Evolutionary conservation across 2,888 invertebrate species (phyloP), one percentile per base, ranked within the genome.

Genomic region (Harmothoe impar): DNA sequence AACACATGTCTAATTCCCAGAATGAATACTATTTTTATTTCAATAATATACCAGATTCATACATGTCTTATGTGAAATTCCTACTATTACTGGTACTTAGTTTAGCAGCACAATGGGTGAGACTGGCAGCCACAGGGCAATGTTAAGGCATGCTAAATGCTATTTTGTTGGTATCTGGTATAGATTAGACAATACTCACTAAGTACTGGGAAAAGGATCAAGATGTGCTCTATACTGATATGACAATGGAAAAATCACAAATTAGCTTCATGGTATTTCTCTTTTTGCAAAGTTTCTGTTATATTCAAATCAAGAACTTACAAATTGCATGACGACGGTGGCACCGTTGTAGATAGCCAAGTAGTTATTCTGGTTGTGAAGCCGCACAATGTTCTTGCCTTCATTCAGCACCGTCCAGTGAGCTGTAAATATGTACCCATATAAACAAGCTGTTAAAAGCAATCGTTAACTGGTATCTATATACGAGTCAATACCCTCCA

Each of bases 321-420:
- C 95, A 93, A 94, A 94, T 33, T 92, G 91, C 12, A 94, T 92
- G 7, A 95, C 35, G 0, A 92, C 62, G 10, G 94, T 93, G 52
- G 92, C 91, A 10, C 95, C 95, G 90, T 94, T 94, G 17, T 93
- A 92, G 31, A 95, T 92, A 5, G 94, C 92, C 72, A 95, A 92
- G 92, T 94, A 95, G 93, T 95, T 95, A 93, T 94, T 93, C 93
- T 95, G 94, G 93, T 95, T 95, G 91, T 95, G 94, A 7, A 95
- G 94, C 23, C 94, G 93, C 0, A 95, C 94, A 89, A 94, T 94
- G 90, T 95, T 95, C 35, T 92, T 93, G 7, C 94, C 95, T 90
- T 95, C 95, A 91, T 95, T 94, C 12, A 94, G 92, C n/a, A 95
- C 94, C 5, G 95, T 95, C 95, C 95, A 95, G 10, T 94, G 92